These are phyloP conservation scores for Oreochromis grahami DNA, from an alignment of 2,797 vertebrate species.

Conservation along the genomic window DNA sequence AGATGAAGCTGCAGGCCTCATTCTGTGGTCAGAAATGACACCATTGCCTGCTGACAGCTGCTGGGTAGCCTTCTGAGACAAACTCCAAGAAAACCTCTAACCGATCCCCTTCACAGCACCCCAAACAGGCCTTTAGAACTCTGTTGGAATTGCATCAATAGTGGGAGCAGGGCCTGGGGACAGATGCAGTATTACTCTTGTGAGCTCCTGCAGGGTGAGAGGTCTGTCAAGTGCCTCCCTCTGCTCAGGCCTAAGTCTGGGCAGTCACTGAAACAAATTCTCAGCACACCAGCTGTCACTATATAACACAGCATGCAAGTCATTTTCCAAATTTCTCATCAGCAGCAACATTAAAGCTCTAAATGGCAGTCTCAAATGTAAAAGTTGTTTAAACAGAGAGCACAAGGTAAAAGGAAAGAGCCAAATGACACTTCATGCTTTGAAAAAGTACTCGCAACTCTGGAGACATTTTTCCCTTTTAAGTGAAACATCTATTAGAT, in stretches of 20 bases:
- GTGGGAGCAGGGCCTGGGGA: slow-evolving; percentile 8
- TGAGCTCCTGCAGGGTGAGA: slow-evolving; percentile 40
- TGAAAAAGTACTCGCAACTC: not conserved
- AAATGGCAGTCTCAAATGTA: not conserved
- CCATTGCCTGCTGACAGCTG: slow-evolving; percentile 29
- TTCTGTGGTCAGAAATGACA: slow-evolving; percentile 5
- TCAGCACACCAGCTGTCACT: slow-evolving; percentile 44
- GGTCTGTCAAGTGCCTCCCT: slow-evolving; percentile 50
- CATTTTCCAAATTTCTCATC: slow-evolving; percentile 10
- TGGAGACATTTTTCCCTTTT: slow-evolving; percentile 2
- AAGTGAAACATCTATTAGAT: not conserved
- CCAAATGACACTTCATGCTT: not conserved
- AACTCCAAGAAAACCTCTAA: slow-evolving; percentile 23
- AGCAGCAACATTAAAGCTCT: not conserved
- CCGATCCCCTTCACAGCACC: slow-evolving; percentile 15
- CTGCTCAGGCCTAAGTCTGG: slow-evolving; percentile 23
- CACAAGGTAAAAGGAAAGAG: not conserved
- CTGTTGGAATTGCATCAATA: slow-evolving; percentile 45
- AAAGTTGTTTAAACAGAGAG: not conserved
- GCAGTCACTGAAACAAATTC: slow-evolving; percentile 54
- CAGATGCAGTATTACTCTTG: slow-evolving; percentile 36
- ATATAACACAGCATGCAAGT: not conserved
- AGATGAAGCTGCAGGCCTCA: not conserved
- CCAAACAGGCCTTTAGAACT: slow-evolving; percentile 28
- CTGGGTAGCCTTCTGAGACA: slow-evolving; percentile 7